Conservation (phyloP, 2,888 invertebrate genomes). For the Campopleginae sp. region DNA sequence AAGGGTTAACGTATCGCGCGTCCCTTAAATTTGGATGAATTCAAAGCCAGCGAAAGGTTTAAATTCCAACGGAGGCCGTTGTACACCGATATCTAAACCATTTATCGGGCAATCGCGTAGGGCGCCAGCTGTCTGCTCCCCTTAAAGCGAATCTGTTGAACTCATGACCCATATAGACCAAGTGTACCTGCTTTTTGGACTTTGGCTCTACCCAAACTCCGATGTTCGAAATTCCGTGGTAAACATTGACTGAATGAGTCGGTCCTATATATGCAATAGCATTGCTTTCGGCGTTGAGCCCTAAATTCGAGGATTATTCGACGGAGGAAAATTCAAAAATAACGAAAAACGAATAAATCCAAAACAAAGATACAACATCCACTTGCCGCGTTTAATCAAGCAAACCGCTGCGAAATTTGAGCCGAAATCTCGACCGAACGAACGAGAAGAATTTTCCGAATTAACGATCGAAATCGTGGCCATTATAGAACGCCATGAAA, state of each 20-base stretch:
- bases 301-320: neutral
- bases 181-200: slow-evolving; percentile 29
- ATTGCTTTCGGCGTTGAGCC: neutral
- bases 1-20: neutral
- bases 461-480: neutral
- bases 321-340: neutral
- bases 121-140: slow-evolving; percentile 67
- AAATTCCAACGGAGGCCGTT: slow-evolving; percentile 2
- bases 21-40: slow-evolving; percentile 19
- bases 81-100: slow-evolving; percentile 73
- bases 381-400: neutral
- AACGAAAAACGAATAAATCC: neutral
- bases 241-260: neutral
- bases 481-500: neutral
- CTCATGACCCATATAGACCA: slow-evolving; percentile 49
- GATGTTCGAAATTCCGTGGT: neutral
- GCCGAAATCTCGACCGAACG: neutral
- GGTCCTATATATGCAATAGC: neutral
- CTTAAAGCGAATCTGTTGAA: slow-evolving; percentile 71
- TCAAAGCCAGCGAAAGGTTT: slow-evolving; percentile 8
- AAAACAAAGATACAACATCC: neutral
- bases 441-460: neutral
- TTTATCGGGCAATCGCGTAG: slow-evolving; percentile 70
- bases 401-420: neutral
- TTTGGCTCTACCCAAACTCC: neutral